Evolutionary conservation across 2,888 invertebrate species (phyloP), one percentile per base, ranked within the genome.

Genomic region (Epirrita christyi): DNA sequence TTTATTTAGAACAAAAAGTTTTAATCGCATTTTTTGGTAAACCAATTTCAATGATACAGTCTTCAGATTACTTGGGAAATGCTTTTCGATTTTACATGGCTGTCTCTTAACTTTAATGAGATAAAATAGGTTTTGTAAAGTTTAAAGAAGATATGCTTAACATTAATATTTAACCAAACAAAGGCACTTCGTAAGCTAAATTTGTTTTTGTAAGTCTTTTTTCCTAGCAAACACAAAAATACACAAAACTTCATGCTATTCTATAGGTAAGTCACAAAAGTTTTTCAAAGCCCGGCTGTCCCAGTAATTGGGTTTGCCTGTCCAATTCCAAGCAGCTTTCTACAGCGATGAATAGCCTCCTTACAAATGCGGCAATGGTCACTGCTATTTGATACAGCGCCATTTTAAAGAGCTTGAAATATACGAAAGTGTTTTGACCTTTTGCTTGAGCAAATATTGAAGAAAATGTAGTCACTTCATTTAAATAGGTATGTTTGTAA

Each of bases 1-100:
- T 62, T 64, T 64, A 61, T 61, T 61, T 55, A 61, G 55, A 64
- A 64, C 61, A 62, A 66, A 66, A 66, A 66, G 59, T 64, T 63
- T 53, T 40, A 55, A 51, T 45, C 55, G 44, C 55, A 57, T 59
- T 63, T 61, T 65, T 62, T 56, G 63, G 55, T 58, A 59, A 63
- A 61, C 62, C 64, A 56, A 59, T 66, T 64, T 59, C 59, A 61
- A 42, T 61, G 61, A 59, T 61, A 60, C 55, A 63, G 60, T 53
- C 57, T 43, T 55, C 50, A 53, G 49, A 52, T 60, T 59, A 46
- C 54, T 55, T 52, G 40, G 46, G 10, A 46, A 57, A 53, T 57
- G 52, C 36, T 38, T 61, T 56, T 51, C 34, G 51, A 51, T 56
- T 51, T 57, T 56, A 60, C 43, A 38, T 42, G 9, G 44, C 13